Percentiles rank a stretch among this genome's conserved stretches.
phyloP scores from a whole-genome alignment of 2,113 vertebrate genomes.

The Syngnathus scovelli region DNA sequence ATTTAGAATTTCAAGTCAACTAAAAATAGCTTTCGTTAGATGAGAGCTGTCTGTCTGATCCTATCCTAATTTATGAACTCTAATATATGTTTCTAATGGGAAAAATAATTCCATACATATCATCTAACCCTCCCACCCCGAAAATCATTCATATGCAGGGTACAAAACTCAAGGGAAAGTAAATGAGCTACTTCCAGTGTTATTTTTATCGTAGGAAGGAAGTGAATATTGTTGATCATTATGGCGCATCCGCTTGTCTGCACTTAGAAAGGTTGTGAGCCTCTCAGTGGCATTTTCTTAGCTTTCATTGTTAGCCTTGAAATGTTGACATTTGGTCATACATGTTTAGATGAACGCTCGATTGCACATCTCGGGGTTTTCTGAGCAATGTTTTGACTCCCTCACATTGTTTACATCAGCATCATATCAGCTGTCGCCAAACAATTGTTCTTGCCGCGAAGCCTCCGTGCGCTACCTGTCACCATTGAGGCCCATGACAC shows the following conservation, averaged over 20 bases:
- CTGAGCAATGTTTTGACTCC: background rate
- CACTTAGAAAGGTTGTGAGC: background rate
- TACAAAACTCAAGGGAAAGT: background rate
- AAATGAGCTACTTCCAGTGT: background rate
- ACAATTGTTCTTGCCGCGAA: background rate
- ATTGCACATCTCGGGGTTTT: background rate
- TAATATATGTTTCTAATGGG: slow-evolving; percentile 1
- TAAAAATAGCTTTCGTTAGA: background rate
- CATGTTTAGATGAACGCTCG: background rate
- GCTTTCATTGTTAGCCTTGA: background rate
- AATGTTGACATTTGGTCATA: background rate
- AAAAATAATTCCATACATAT: background rate
- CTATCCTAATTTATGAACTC: background rate
- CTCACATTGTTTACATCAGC: background rate
- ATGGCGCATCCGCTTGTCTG: slow-evolving; percentile 18
- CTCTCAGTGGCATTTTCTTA: background rate
- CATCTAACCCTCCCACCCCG: background rate
- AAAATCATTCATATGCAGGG: too few species aligned
- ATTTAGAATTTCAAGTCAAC: background rate
- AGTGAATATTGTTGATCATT: slow-evolving; percentile 29
- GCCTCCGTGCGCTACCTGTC: background rate
- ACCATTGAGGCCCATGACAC: background rate
- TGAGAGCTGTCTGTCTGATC: background rate
- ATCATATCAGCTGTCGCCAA: background rate
- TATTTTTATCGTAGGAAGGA: slow-evolving; percentile 9